A percentile compares a stretch with the other conserved stretches of the same genome.
These are phyloP conservation scores for Formica selysi DNA, from an alignment of 1,140 invertebrate genomes.

Conservation along the genomic window DNA sequence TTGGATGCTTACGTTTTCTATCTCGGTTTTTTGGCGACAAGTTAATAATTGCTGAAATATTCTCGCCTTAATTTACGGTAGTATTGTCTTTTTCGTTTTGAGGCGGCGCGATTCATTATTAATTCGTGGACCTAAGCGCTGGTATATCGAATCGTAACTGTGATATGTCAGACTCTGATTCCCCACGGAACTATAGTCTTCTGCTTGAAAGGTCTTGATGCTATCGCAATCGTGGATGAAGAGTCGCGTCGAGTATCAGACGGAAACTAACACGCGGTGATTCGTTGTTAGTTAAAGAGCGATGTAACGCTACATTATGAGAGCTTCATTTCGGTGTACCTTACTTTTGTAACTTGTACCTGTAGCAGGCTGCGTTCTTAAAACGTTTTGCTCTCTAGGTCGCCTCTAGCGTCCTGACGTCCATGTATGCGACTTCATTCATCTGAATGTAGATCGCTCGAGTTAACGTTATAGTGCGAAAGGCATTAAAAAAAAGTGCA, in stretches of 20 bases:
- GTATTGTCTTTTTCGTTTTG: slow-evolving; percentile 28
- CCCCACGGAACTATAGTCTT: neutral
- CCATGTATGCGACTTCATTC: slow-evolving; percentile 40
- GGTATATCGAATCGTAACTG: slow-evolving; percentile 46
- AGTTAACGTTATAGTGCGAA: slow-evolving; percentile 6
- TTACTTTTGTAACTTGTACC: slow-evolving; percentile 15
- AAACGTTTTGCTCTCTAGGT: slow-evolving; percentile 73
- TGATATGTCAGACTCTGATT: slow-evolving; percentile 50
- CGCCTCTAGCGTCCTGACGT: slow-evolving; percentile 61
- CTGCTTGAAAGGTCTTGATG: neutral
- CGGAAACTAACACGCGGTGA: neutral
- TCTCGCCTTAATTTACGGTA: neutral
- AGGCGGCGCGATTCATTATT: neutral
- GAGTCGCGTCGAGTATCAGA: slow-evolving; percentile 31
- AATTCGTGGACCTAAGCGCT: slow-evolving; percentile 60
- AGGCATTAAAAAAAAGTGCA: neutral
- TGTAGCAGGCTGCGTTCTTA: slow-evolving; percentile 63
- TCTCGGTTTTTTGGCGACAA: neutral
- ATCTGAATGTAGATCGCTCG: neutral
- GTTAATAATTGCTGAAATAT: slow-evolving; percentile 11
- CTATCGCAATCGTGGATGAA: slow-evolving; percentile 12
- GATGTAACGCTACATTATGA: neutral
- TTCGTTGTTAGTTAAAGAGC: neutral
- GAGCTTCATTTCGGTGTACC: slow-evolving; percentile 16
- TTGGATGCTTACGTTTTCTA: neutral